Percentiles rank a stretch among this genome's conserved stretches.
Evolutionary conservation across 53 echinoderm and acorn worm species (phyloP).

Genomic region (Echinarachnius parma): DNA sequence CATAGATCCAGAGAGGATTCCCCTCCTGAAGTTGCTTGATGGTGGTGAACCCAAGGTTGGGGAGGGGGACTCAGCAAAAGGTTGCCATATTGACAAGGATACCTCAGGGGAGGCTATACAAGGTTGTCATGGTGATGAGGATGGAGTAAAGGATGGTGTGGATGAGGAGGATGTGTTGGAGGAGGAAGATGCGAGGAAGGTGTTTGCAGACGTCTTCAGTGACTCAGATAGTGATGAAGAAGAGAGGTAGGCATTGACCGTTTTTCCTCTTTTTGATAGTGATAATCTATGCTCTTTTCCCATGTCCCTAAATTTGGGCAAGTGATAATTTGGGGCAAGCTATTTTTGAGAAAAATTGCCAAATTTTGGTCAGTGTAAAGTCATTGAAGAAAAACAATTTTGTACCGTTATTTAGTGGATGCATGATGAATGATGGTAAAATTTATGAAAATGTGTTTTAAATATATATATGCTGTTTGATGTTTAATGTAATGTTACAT

Average conservation of each 20-base stretch:
- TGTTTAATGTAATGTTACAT: background rate
- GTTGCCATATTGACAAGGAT: too few species aligned
- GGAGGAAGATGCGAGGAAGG: constrained; percentile 49
- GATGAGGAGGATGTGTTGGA: constrained; percentile 49
- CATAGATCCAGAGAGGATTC: too few species aligned
- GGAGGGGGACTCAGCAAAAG: too few species aligned
- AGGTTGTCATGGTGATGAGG: too few species aligned
- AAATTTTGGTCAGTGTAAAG: background rate
- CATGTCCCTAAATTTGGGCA: background rate
- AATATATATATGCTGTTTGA: background rate
- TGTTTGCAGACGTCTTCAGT: constrained; percentile 93
- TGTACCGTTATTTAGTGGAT: too few species aligned
- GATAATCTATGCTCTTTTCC: background rate
- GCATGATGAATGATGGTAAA: background rate
- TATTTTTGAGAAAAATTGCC: too few species aligned
- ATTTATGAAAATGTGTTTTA: background rate
- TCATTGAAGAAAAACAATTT: background rate
- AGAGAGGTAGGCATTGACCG: constrained; percentile 66
- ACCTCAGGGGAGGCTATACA: too few species aligned
- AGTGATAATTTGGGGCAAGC: too few species aligned
- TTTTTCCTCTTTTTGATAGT: background rate
- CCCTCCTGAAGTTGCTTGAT: too few species aligned
- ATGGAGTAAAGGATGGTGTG: constrained; percentile 13
- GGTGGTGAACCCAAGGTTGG: too few species aligned
- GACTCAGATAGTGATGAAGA: constrained; percentile 83